These are phyloP conservation scores for Portunus trituberculatus DNA, from an alignment of 1,140 invertebrate species.

Conservation along the genomic window DNA sequence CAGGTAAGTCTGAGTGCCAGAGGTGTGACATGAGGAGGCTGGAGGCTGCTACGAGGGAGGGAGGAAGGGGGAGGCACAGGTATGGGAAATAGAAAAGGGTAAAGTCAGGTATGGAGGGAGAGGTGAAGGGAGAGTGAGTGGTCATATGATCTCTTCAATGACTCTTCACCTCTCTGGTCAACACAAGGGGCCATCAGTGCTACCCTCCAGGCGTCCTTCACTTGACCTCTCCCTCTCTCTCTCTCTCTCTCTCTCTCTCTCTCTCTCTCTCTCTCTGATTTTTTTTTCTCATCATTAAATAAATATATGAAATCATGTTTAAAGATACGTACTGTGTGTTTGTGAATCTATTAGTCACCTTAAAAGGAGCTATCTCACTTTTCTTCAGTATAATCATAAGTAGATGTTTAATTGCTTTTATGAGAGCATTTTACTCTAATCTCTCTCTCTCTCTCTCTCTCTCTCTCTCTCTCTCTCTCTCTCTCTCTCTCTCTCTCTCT, in stretches of 20 bases:
- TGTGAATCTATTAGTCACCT: too few relatives aligned
- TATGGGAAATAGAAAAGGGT: background rate
- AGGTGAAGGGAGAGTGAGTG: background rate
- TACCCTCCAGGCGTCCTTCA: background rate
- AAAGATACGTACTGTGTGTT: too few relatives aligned
- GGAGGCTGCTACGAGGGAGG: background rate
- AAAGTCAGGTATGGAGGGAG: background rate
- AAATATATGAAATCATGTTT: too few relatives aligned
- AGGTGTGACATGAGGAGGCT: background rate
- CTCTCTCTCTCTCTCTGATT: constrained; percentile 26
- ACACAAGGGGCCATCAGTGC: constrained; percentile 13
- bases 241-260: constrained; percentile 30
- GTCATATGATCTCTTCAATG: constrained; percentile 16
- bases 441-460: background rate
- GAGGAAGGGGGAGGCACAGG: background rate
- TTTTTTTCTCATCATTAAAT: too few relatives aligned
- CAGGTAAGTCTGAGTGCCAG: background rate
- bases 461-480: background rate
- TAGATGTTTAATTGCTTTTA: too few relatives aligned
- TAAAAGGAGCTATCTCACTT: too few relatives aligned
- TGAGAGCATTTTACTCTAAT: background rate
- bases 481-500: constrained; percentile 28
- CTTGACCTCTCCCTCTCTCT: constrained; percentile 36
- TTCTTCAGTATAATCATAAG: too few relatives aligned
- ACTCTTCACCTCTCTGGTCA: constrained; percentile 42